Base-by-base conservation (phyloP, 2,797 vertebrate genomes). In the Pelochelys cantorii region DNA sequence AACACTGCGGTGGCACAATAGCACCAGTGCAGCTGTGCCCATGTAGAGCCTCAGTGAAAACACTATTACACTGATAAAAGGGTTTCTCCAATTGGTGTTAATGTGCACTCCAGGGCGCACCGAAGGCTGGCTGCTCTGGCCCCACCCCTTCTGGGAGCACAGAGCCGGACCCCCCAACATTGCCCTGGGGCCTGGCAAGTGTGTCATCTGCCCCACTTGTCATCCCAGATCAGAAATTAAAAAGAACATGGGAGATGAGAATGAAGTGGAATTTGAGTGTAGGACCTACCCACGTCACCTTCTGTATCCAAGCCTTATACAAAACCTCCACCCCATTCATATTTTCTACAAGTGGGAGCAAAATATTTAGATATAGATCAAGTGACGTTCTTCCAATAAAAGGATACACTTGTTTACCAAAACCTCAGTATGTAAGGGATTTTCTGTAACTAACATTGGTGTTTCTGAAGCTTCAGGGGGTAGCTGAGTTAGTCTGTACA, bases 241-340 rank as follows among this genome's bases (percentile, higher is more conserved):
- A 22, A 25, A 56, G 15, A 0, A 1, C 29, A 5, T 11, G 29
- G 65, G 42, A 59, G 55, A 14, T 55, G 25, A 71, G n/a, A 59
- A 55, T 68, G 53, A 53, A 23, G 23, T 0, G 0, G 42, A 31
- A 27, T 34, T 52, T 0, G 0, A 74, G 79, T 31, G 53, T 57
- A 9, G 74, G 42, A 8, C 56, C 83, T 53, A 48, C 77, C 29
- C 18, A 48, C 4, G 42, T 34, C 71, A 2, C 6, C n/a, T 37
- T 7, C 7, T 11, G 68, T 65, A 42, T 0, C 0, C 34, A 1
- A 0, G 15, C 52, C 0, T 0, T 18, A 57, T 11, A 23, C 13
- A 55, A 89, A 54, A 48, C 11, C 14, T 25, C n/a, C 42, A 11
- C 48, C 34, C 7, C 31, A 71, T 7, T 62, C 20, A 22, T 6